Percentiles rank a stretch among this genome's conserved stretches.
These are phyloP conservation scores for Oscheius sp. DNA, from an alignment of 2,888 invertebrate genomes.

Conservation along the genomic window DNA sequence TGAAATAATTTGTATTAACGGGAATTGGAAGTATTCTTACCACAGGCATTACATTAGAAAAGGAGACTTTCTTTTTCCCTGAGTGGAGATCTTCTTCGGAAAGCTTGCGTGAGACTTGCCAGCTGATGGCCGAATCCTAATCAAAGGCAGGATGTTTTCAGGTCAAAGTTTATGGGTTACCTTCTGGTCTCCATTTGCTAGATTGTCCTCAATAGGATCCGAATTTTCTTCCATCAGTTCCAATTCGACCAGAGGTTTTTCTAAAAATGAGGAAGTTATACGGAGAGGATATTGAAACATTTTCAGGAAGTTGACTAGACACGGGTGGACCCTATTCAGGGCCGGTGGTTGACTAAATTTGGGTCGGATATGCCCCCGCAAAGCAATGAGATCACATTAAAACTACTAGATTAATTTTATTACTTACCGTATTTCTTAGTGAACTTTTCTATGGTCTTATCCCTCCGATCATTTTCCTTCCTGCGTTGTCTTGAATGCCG, in stretches of 20 bases:
- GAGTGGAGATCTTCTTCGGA: constrained; percentile 18
- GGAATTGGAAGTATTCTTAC: neutral
- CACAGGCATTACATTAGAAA: constrained; percentile 16
- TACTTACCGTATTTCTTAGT: constrained; percentile 38
- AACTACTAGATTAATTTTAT: neutral
- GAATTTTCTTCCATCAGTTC: constrained; percentile 57
- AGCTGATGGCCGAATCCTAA: constrained; percentile 11
- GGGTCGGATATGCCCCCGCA: neutral
- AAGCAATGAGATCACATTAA: neutral
- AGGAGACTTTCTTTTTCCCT: constrained; percentile 30
- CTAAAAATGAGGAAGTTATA: neutral
- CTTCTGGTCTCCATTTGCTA: constrained; percentile 17
- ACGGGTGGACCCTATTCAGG: too few species aligned
- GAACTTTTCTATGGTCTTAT: constrained; percentile 64
- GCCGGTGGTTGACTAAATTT: neutral
- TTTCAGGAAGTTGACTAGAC: too few species aligned
- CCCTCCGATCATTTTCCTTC: constrained; percentile 70
- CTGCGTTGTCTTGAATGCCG: constrained; percentile 68
- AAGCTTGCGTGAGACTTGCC: constrained; percentile 19
- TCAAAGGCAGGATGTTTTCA: neutral
- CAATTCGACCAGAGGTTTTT: constrained; percentile 27
- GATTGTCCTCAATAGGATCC: constrained; percentile 48
- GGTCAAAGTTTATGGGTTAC: neutral
- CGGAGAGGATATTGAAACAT: neutral
- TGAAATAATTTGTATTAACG: constrained; percentile 6